A percentile compares a stretch with the other conserved stretches of the same genome.
Conservation (phyloP, 2,888 invertebrate species). For the Callimorpha dominula region DNA sequence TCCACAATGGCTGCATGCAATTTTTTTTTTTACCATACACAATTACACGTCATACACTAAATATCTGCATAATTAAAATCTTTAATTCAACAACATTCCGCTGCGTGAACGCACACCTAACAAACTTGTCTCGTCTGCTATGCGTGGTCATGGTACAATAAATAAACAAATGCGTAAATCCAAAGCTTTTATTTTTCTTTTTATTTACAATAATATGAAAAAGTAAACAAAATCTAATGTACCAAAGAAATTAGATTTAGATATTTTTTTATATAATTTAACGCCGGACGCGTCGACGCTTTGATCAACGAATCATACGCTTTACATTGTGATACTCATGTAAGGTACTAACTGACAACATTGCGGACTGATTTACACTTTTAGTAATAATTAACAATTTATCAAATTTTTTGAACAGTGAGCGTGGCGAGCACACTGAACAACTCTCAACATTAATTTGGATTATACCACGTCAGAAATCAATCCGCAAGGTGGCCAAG, state of each 20-base stretch:
- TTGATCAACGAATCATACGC: slow-evolving; percentile 50
- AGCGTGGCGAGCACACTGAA: slow-evolving; percentile 40
- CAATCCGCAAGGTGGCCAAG: slow-evolving; percentile 14
- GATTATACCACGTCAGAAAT: neutral
- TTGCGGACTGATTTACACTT: slow-evolving; percentile 27
- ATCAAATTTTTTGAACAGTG: slow-evolving; percentile 11
- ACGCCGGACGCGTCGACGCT: slow-evolving; percentile 54
- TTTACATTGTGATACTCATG: slow-evolving; percentile 48
- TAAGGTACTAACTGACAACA: slow-evolving; percentile 11
- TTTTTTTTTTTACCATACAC: too few species aligned
- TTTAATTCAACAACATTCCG: too few species aligned
- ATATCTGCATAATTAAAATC: too few species aligned
- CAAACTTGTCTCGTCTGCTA: too few species aligned
- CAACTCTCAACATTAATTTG: slow-evolving; percentile 11
- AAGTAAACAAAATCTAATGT: slow-evolving; percentile 86
- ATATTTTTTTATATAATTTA: slow-evolving; percentile 64
- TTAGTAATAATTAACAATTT: slow-evolving; percentile 4
- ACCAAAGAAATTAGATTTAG: slow-evolving; percentile 80
- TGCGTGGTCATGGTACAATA: slow-evolving; percentile 7
- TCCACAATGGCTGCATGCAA: too few species aligned
- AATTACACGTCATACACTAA: too few species aligned
- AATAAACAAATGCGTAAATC: slow-evolving; percentile 74
- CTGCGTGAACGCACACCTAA: too few species aligned
- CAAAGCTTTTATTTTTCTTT: slow-evolving; percentile 83
- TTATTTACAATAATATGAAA: slow-evolving; percentile 87